These are phyloP conservation scores for Drosophila bunnanda DNA, from an alignment of 2,888 invertebrate genomes.

Conservation along the genomic window DNA sequence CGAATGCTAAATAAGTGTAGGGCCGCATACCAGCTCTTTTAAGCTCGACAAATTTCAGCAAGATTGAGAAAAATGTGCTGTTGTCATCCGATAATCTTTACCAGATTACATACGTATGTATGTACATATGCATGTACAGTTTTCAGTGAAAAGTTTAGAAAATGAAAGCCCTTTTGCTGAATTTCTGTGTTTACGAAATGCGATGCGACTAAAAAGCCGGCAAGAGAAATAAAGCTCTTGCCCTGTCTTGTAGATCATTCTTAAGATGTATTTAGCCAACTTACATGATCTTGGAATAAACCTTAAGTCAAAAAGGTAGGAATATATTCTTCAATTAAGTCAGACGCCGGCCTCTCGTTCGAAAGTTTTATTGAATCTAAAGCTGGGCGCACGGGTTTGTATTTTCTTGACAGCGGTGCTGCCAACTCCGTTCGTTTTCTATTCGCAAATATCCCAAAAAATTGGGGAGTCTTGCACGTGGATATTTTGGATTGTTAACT, in stretches of 20 bases:
- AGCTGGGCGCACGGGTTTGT: background rate
- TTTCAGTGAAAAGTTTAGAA: background rate
- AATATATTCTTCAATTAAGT: background rate
- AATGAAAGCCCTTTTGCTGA: background rate
- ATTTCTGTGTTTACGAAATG: conserved; percentile 6
- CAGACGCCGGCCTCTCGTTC: too few species aligned
- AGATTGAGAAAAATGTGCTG: background rate
- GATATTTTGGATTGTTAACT: background rate
- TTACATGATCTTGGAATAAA: background rate
- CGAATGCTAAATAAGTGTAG: background rate
- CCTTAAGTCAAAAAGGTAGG: too few species aligned
- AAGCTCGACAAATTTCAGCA: background rate
- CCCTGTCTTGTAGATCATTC: background rate
- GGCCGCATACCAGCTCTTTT: background rate
- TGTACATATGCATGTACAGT: background rate
- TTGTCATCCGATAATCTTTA: background rate
- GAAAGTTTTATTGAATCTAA: background rate
- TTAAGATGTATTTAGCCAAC: background rate
- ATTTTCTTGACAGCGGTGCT: background rate
- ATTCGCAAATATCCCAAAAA: background rate
- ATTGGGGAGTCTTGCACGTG: background rate
- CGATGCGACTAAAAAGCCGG: background rate
- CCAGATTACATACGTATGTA: background rate
- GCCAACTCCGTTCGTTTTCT: background rate
- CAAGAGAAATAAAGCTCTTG: background rate